These are phyloP conservation scores for Eupelmus urozonus DNA, from an alignment of 2,888 invertebrate species.

Conservation along the genomic window DNA sequence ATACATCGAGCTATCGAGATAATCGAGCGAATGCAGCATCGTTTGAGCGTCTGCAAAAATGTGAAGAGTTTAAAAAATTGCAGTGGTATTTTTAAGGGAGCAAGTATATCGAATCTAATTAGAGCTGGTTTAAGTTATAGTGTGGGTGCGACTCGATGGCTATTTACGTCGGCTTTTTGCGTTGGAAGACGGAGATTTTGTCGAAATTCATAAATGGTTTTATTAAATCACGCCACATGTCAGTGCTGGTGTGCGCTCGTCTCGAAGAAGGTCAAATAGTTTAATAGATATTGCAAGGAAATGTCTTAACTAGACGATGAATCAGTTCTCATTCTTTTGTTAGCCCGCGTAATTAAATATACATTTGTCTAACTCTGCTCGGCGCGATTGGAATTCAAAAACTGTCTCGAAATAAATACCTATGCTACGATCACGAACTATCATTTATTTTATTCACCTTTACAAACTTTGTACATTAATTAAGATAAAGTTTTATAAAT, in stretches of 20 bases:
- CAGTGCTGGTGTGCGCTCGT: not conserved
- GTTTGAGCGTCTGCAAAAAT: conserved; percentile 4
- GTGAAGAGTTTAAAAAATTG: not conserved
- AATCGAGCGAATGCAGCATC: conserved; percentile 19
- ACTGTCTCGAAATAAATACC: too few species aligned
- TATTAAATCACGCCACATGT: conserved; percentile 13
- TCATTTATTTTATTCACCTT: too few species aligned
- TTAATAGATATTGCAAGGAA: conserved; percentile 39
- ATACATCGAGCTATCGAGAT: conserved; percentile 22
- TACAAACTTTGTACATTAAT: too few species aligned
- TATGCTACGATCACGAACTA: too few species aligned
- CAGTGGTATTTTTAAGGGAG: not conserved
- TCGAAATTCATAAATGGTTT: conserved; percentile 21
- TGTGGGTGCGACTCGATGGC: too few species aligned
- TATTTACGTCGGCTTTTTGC: not conserved
- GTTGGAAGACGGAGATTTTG: not conserved
- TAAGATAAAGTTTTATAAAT: too few species aligned
- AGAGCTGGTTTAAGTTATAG: too few species aligned
- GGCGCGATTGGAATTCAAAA: too few species aligned
- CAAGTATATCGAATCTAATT: not conserved
- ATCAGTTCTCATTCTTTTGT: conserved; percentile 33
- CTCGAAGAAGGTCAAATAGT: conserved; percentile 31
- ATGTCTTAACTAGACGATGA: conserved; percentile 33
- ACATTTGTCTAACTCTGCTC: too few species aligned
- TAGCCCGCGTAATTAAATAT: not conserved